Evolutionary conservation across 1,140 invertebrate genomes (phyloP).

Genomic region (Drosophila ogumai): DNA sequence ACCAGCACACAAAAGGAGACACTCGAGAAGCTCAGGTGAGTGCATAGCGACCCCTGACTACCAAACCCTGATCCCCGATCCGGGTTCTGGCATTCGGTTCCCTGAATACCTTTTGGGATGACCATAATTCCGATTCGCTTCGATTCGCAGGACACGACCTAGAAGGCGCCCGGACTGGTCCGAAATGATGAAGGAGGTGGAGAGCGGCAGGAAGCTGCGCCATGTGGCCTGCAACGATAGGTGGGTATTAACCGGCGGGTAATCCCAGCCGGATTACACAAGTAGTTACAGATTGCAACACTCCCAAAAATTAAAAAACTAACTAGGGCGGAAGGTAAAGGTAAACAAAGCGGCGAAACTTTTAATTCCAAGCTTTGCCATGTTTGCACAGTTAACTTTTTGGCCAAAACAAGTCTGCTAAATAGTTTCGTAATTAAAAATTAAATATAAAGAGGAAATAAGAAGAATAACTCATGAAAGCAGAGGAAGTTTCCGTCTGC

Average conservation of each 20-base stretch:
- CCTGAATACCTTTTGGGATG: constrained; percentile 64
- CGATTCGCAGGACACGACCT: constrained; percentile 87
- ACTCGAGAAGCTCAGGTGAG: constrained; percentile 86
- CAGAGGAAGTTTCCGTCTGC: background rate
- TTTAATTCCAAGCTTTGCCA: constrained; percentile 1
- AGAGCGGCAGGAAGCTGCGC: constrained; percentile 90
- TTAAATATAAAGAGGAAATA: background rate
- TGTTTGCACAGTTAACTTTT: constrained; percentile 15
- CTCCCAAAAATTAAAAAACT: constrained; percentile 31
- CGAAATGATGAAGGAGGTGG: constrained; percentile 95
- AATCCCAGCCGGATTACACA: constrained; percentile 11
- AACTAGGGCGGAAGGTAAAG: constrained; percentile 6
- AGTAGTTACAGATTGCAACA: constrained; percentile 29
- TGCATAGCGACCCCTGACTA: background rate
- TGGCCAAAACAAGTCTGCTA: constrained; percentile 4
- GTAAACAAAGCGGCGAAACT: constrained; percentile 11
- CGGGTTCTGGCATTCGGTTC: constrained; percentile 85
- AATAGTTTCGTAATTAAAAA: constrained; percentile 12
- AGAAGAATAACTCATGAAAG: background rate
- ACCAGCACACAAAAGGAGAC: constrained; percentile 85
- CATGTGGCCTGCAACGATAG: constrained; percentile 94
- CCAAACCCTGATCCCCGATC: constrained; percentile 2
- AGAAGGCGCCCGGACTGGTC: constrained; percentile 94
- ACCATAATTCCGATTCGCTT: constrained; percentile 36
- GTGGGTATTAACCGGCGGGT: constrained; percentile 69